phyloP scores from a whole-genome alignment of 2,888 invertebrate species.

The Eristalis intricaria region DNA sequence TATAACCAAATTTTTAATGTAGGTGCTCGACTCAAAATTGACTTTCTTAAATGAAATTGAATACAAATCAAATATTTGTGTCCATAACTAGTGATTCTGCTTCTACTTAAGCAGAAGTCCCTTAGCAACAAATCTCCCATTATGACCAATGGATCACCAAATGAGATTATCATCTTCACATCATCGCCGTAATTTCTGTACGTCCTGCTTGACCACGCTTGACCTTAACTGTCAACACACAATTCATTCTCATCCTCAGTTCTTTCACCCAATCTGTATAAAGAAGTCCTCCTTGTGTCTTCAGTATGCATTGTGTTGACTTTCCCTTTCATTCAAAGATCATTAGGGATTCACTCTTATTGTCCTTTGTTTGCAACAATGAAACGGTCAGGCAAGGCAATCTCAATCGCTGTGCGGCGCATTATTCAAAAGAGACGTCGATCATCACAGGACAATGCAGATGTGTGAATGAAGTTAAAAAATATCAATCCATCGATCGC shows the following conservation, averaged over 20 bases:
- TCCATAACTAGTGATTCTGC: neutral
- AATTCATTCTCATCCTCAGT: conserved; percentile 16
- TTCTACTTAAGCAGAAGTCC: neutral
- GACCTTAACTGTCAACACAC: conserved; percentile 68
- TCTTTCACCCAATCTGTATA: conserved; percentile 47
- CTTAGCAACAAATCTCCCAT: neutral
- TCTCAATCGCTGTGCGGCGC: conserved; percentile 29
- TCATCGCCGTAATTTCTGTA: neutral
- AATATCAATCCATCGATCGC: conserved; percentile 45
- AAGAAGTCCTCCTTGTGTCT: conserved; percentile 63
- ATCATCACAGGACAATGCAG: conserved; percentile 42
- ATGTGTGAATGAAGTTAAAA: conserved; percentile 57
- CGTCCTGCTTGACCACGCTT: conserved; percentile 58
- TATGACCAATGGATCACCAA: neutral
- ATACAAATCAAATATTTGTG: neutral
- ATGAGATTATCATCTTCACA: conserved; percentile 14
- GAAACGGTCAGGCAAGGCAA: conserved; percentile 43
- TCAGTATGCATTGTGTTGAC: conserved; percentile 58
- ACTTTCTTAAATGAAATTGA: no score
- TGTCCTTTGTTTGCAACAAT: conserved; percentile 28
- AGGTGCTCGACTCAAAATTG: no score
- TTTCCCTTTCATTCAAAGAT: conserved; percentile 32
- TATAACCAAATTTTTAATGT: no score
- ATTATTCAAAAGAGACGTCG: conserved; percentile 42
- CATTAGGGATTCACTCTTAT: conserved; percentile 20